Percentiles rank a stretch among this genome's conserved stretches.
Conservation (phyloP, 2,113 vertebrate species). For the Cricetomys ansorgei region DNA sequence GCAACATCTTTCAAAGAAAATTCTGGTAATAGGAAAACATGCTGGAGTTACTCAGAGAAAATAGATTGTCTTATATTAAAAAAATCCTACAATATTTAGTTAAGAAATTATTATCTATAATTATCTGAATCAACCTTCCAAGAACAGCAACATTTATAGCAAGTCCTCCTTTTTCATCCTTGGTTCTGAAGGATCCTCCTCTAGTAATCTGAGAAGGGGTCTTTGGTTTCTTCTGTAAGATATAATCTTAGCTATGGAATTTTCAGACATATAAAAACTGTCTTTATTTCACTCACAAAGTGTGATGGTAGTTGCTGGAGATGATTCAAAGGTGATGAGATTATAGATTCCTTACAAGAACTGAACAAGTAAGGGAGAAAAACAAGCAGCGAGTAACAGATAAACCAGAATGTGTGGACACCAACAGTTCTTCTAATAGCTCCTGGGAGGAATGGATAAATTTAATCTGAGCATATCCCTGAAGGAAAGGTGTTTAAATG, state of each 20-base stretch:
- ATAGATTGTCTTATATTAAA: conserved; percentile 30
- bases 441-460: background rate
- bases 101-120: background rate
- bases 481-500: background rate
- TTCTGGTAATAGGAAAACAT: background rate
- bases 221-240: conserved; percentile 19
- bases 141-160: background rate
- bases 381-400: background rate
- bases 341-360: background rate
- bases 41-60: background rate
- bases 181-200: background rate
- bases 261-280: background rate
- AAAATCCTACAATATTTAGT: background rate
- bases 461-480: background rate
- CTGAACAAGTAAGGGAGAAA: background rate
- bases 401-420: background rate
- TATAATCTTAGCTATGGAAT: background rate
- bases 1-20: conserved; percentile 23
- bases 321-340: background rate
- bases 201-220: background rate
- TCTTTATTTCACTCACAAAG: background rate
- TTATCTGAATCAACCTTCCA: background rate
- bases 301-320: background rate
- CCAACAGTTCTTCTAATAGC: background rate
- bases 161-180: background rate